Percentiles rank a stretch among this genome's conserved stretches.
phyloP scores from a whole-genome alignment of 2,113 vertebrate species.

The Dicerorhinus sumatrensis region DNA sequence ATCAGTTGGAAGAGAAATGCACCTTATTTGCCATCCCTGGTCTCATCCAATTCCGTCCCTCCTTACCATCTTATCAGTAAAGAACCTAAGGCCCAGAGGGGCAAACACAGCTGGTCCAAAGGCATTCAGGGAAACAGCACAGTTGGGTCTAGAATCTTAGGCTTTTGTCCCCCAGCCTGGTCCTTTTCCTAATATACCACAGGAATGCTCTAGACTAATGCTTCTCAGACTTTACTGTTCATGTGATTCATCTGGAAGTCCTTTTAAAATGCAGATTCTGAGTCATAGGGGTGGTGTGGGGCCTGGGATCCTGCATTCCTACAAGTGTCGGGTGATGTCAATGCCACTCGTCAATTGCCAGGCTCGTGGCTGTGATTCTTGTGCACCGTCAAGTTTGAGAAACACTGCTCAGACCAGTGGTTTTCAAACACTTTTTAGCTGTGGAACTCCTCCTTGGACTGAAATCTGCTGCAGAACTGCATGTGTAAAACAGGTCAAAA shows the following conservation, averaged over 20 bases:
- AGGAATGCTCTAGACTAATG: neutral
- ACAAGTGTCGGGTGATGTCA: rapidly evolving
- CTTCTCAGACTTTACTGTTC: too few species aligned
- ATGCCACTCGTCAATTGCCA: neutral
- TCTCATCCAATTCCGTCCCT: neutral
- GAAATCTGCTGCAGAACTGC: neutral
- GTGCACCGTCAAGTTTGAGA: neutral
- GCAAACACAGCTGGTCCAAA: too few species aligned
- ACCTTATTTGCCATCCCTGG: neutral
- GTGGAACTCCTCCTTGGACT: neutral
- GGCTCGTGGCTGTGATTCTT: neutral
- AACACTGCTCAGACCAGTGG: neutral
- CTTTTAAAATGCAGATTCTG: neutral
- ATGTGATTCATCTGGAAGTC: neutral
- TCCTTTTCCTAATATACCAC: neutral
- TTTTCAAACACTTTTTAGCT: neutral
- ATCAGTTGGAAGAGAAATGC: neutral
- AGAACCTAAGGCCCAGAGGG: neutral
- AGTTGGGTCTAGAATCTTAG: neutral
- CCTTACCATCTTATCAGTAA: neutral
- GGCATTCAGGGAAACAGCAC: neutral
- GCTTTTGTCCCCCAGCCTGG: neutral
- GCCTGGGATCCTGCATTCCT: neutral
- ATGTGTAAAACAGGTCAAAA: too few species aligned
- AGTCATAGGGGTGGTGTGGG: neutral